Evolutionary conservation across 2,888 invertebrate genomes (phyloP), one percentile per base, ranked within the genome.

Genomic region (Polyommatus iphigenia): DNA sequence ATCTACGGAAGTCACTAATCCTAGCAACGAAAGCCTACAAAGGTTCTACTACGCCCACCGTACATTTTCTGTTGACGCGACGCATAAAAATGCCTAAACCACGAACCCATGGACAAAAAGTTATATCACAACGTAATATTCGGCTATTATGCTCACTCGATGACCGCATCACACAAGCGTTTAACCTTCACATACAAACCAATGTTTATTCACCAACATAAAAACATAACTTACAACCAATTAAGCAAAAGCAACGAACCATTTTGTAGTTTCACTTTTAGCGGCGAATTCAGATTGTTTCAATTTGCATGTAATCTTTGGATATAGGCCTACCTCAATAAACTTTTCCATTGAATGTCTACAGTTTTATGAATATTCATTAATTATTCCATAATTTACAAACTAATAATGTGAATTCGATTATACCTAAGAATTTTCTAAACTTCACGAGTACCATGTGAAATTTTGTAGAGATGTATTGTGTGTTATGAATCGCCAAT

Each of bases 91-190:
- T 24, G 24, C 24, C 62, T 20, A 59, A 59, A 20, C 59, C 59
- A 20, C 59, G 20, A 67, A 29, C 5, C 15, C 29, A 67, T 3
- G 62, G 4, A 10, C 62, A 24, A 13, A 67, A 67, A 59, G 62
- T 67, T 67, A 67, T 15, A 67, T 13, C 3, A 67, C 50, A 24
- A 50, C 24, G 24, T 24, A 75, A 50, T 75, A 75, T 75, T 50
- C 54, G 46, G 18, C 15, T 50, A 29, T 50, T 54, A 50, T 59
- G 59, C 73, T 62, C 59, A 73, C 73, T 85, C 87, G 90, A 91
- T 93, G 93, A 93, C 89, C 89, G 87, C 91, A 92, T 91, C 84
- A 83, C 82, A 81, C 84, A 85, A 83, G 80, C 80, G 81, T 87
- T 87, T 90, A 86, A 89, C 91, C 91, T 91, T 90, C 89, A 84